These are phyloP conservation scores for Novumbra hubbsi DNA, from an alignment of 2,797 vertebrate species.

Conservation along the genomic window DNA sequence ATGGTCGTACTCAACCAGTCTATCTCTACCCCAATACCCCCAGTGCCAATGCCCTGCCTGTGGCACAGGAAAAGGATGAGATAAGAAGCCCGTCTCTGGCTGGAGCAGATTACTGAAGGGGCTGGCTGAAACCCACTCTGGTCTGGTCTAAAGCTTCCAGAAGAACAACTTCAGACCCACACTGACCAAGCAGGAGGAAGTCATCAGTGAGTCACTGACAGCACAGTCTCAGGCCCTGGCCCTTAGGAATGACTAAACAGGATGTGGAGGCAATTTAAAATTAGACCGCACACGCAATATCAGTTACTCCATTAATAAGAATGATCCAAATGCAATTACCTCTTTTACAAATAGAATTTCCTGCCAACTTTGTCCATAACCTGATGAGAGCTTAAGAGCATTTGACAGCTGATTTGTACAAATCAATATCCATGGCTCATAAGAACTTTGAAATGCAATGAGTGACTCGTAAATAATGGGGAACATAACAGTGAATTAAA, in stretches of 20 bases:
- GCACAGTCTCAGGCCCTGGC: conserved; percentile 3
- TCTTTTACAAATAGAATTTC: conserved; percentile 2
- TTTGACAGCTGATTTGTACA: neutral
- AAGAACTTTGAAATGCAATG: neutral
- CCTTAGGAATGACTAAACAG: conserved; percentile 30
- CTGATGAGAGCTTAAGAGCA: neutral
- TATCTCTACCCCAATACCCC: neutral
- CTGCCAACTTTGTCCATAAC: conserved; percentile 4
- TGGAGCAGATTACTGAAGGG: conserved; percentile 36
- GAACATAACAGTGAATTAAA: neutral
- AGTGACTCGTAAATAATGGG: neutral
- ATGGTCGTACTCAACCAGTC: neutral
- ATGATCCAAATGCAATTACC: conserved; percentile 18
- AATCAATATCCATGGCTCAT: neutral
- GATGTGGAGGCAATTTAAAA: conserved; percentile 36
- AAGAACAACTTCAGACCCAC: neutral
- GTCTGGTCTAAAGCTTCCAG: neutral
- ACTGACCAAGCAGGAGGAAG: conserved; percentile 30
- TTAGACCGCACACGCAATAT: conserved; percentile 18
- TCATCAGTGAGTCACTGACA: conserved; percentile 28
- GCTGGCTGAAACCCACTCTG: neutral
- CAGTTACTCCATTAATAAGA: conserved; percentile 10
- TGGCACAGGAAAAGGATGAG: conserved; percentile 17
- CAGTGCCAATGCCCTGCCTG: conserved; percentile 11
- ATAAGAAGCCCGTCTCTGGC: conserved; percentile 37